These are phyloP conservation scores for Etheostoma spectabile DNA, from an alignment of 2,113 vertebrate genomes.

Conservation along the genomic window DNA sequence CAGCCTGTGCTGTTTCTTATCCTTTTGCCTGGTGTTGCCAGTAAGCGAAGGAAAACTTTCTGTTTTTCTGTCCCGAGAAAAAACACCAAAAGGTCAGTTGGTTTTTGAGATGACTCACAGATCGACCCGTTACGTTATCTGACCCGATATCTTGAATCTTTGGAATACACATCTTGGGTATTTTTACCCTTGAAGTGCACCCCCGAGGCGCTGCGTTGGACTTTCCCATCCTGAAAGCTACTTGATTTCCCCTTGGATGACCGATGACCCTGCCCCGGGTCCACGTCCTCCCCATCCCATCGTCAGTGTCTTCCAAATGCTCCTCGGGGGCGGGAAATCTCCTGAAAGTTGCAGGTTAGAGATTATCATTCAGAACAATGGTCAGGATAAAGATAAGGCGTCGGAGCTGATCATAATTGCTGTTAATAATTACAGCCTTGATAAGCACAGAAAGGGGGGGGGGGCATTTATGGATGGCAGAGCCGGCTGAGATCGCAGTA, in stretches of 20 bases:
- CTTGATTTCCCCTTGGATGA: conserved; percentile 64
- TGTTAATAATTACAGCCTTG: conserved; percentile 85
- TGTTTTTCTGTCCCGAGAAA: no score
- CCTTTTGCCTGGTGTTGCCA: not conserved
- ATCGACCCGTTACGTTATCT: not conserved
- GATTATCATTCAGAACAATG: conserved; percentile 84
- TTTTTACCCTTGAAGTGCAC: conserved; percentile 35
- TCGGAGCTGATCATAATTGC: conserved; percentile 66
- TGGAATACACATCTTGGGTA: no score
- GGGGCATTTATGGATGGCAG: conserved; percentile 68
- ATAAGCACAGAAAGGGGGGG: conserved; percentile 66
- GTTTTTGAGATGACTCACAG: not conserved
- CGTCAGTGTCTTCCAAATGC: conserved; percentile 12
- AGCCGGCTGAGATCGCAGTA: conserved; percentile 41
- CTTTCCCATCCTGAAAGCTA: conserved; percentile 42
- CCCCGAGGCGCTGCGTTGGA: no score
- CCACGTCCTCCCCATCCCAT: conserved; percentile 53
- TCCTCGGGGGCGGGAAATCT: conserved; percentile 11
- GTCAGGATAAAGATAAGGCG: conserved; percentile 79
- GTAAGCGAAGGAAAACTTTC: not conserved
- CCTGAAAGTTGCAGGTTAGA: conserved; percentile 29
- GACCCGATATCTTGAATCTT: no score
- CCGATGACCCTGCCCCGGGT: conserved; percentile 54
- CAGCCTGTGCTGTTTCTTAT: conserved; percentile 11
- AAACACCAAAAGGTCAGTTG: conserved; percentile 5